Evolutionary conservation across 2,797 vertebrate genomes (phyloP), one percentile per base, ranked within the genome.

Genomic region (Microtus obscurus): DNA sequence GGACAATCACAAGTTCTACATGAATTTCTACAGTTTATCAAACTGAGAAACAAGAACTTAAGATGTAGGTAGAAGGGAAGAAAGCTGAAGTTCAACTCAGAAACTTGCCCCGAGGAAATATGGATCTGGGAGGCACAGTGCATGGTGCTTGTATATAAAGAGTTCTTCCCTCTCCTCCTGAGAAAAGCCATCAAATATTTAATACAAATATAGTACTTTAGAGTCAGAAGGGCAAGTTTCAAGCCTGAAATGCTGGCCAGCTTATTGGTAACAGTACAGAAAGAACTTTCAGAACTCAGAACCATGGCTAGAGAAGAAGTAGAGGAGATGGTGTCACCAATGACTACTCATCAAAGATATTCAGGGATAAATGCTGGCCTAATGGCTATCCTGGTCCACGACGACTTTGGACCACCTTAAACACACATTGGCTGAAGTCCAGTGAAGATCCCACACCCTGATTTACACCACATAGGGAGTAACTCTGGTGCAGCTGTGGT

Each of bases 151-250:
- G 45, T n/a, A 59, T 81, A 63, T 27, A 95, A 73, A 43, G 90
- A 40, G 3, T 43, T 65, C 69, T 31, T 34, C 25, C 21, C 43
- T 63, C 48, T 63, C 16, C 29, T 19, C 96, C 19, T 93, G 1
- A 91, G 88, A 97, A 97, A 97, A 94, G 3, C n/a, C 89, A 83
- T 92, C 76, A 95, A 82, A 78, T 90, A 93, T 97, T 97, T 51
- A 21, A 17, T 77, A 93, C 91, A 95, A 61, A 65, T 74, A 90
- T 31, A 95, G 93, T 88, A 74, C 61, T 94, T 90, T 82, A 82
- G 93, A 96, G 69, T 45, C 73, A 96, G 17, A 63, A 87, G 77
- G 56, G 63, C 29, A 71, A 6, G 1, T 59, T 89, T 78, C 67
- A 80, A 86, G 53, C 23, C 40, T 94, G 83, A 81, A 93, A 88